Evolutionary conservation across 2,113 vertebrate genomes (phyloP), one percentile per base, ranked within the genome.

Genomic region (Neodontobutis hainanensis): DNA sequence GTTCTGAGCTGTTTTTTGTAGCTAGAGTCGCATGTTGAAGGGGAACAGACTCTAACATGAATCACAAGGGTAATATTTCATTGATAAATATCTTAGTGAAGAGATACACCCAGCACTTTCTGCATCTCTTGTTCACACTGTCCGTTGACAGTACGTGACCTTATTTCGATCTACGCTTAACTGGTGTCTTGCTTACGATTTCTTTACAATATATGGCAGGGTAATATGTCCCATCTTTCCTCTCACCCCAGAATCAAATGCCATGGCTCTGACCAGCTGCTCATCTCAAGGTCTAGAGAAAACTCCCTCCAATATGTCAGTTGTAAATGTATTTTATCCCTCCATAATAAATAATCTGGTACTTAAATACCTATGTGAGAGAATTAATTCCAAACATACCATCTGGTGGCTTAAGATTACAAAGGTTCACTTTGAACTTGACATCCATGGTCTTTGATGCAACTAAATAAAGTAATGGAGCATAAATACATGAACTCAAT

Each of bases 281-380:
- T 84, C 67, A 75, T 67, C 64, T 73, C 71, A 73, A 83, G 71
- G 73, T 71, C 77, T 58, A 34, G 55, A 70, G 59, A 77, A 73
- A 74, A 59, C 68, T 38, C n/a, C 71, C 73, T 80, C 74, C 71
- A 80, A 65, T 72, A 62, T 40, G 82, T 78, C 83, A 86, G 81
- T 79, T 76, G 69, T 66, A 70, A 71, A 80, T 80, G 80, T 76
- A 78, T 85, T 88, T 87, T 81, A 86, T 87, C 80, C 57, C 7
- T 55, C 53, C 42, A 77, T 69, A 80, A 78, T 90, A 87, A 87
- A 90, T 90, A 71, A 89, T 66, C 66, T 60, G 42, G n/a, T 74
- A 44, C 71, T 70, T 65, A 62, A 80, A 80, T 43, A 3, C 7
- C 6, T 62, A 75, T 77, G 70, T 66, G 73, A 85, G 76, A 75